Base-by-base conservation (phyloP, 2,113 vertebrate genomes). In the Heteronetta atricapilla region DNA sequence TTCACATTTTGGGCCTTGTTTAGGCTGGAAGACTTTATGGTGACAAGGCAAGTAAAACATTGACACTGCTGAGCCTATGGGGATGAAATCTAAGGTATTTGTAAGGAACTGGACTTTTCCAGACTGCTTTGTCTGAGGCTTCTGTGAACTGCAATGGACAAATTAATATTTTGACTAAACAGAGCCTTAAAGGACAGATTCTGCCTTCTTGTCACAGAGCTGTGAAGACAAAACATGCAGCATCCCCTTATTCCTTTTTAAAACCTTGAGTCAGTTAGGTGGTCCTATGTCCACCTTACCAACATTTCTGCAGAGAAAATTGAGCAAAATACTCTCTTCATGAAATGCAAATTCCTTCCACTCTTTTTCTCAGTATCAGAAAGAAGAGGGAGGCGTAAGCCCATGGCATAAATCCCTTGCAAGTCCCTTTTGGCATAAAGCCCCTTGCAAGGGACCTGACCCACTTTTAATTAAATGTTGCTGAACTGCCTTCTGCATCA, bases 121-220 rank as follows among this genome's bases (percentile, higher is more conserved):
- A 92, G 74, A 31, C 33, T 50, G 26, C 77, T 93, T 90, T 96
- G 93, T 96, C 95, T 76, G 90, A 55, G 64, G 15, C 31, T 73
- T 64, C 21, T 77, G 79, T 40, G 83, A 87, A 79, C 53, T 33
- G 10, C 62, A 48, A 40, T 31, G 44, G 23, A 11, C 28, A 82
- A n/a, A 93, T 84, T 64, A 68, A n/a, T 97, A 92, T 97, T 97
- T 93, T 94, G 96, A 69, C 95, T 96, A 33, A 87, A 64, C 38
- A 7, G 17, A 82, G 53, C 33, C 69, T 53, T 85, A 89, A 93
- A 93, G 86, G 76, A 86, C 74, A 72, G 38, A 86, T 72, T 90
- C 7, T 64, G 6, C 15, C 74, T 68, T 38, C 52, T 90, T 63
- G 55, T 64, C 64, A 52, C 8, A 1, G 40, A 82, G 17, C 52